A percentile compares a stretch with the other conserved stretches of the same genome.
Evolutionary conservation across 2,888 invertebrate species (phyloP).

Genomic region (Athalia rosae): DNA sequence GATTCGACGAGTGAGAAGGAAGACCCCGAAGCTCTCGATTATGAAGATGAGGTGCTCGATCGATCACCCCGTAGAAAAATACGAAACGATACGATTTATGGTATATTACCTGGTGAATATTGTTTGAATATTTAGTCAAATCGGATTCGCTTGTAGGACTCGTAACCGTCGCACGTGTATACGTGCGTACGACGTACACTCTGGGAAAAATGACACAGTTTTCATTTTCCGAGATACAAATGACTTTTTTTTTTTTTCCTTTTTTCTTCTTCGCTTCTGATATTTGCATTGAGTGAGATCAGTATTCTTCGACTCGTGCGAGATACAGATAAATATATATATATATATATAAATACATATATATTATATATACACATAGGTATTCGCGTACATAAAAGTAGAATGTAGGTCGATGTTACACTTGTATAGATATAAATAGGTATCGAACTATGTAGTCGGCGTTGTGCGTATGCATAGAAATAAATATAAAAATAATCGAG

Average conservation of each 20-base stretch:
- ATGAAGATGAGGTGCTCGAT: too few relatives aligned
- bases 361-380: too few relatives aligned
- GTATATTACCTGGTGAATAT: too few relatives aligned
- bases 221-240: neutral
- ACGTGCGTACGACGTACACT: too few relatives aligned
- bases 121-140: neutral
- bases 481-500: conserved; percentile 29
- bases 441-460: conserved; percentile 53
- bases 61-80: too few relatives aligned
- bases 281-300: conserved; percentile 45
- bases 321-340: conserved; percentile 54
- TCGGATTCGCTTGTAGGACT: too few relatives aligned
- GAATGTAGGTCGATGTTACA: conserved; percentile 70
- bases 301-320: conserved; percentile 46
- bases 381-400: conserved; percentile 61
- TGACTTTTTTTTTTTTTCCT: neutral
- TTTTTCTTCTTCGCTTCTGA: conserved; percentile 34
- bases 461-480: too few relatives aligned
- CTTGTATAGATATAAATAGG: conserved; percentile 60
- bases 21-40: too few relatives aligned
- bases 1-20: too few relatives aligned
- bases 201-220: neutral
- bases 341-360: too few relatives aligned
- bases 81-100: too few relatives aligned
- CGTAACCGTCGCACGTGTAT: too few relatives aligned